A percentile compares a stretch with the other conserved stretches of the same genome.
These are phyloP conservation scores for Engraulis encrasicolus DNA, from an alignment of 2,113 vertebrate species.

Conservation along the genomic window DNA sequence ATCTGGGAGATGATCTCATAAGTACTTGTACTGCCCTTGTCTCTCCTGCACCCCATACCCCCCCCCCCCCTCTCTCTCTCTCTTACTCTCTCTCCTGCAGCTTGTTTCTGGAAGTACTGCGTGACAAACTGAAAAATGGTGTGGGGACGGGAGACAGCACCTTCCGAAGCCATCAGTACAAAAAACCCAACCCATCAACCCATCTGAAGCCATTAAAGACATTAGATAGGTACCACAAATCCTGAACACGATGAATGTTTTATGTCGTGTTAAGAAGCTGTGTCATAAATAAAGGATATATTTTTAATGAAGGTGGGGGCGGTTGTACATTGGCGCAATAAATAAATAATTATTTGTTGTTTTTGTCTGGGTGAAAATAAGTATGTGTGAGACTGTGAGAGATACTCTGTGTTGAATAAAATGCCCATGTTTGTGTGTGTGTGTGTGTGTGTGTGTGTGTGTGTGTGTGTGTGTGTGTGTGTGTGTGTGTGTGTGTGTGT, in stretches of 20 bases:
- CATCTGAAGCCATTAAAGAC: conserved; percentile 30
- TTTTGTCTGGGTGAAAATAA: background rate
- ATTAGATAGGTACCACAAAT: conserved; percentile 25
- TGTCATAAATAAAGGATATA: conserved; percentile 61
- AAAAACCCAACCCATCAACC: conserved; percentile 23
- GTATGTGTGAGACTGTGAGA: background rate
- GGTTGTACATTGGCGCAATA: conserved; percentile 1
- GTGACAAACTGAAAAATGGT: conserved; percentile 73
- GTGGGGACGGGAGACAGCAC: background rate
- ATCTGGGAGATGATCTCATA: background rate
- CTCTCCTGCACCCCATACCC: background rate
- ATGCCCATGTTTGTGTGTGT: background rate
- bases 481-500: background rate
- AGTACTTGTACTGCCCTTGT: background rate
- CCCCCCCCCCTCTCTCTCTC: background rate
- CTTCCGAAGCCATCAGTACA: conserved; percentile 14
- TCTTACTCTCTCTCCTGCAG: conserved; percentile 56
- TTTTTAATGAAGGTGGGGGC: conserved; percentile 64
- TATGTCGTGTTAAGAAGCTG: conserved; percentile 34
- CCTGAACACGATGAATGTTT: conserved; percentile 41
- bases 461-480: background rate
- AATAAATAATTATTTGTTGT: background rate
- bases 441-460: background rate
- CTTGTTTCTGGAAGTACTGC: conserved; percentile 87
- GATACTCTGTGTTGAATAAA: background rate